phyloP scores from a whole-genome alignment of 2,888 invertebrate genomes.

The Portevinia maculata region DNA sequence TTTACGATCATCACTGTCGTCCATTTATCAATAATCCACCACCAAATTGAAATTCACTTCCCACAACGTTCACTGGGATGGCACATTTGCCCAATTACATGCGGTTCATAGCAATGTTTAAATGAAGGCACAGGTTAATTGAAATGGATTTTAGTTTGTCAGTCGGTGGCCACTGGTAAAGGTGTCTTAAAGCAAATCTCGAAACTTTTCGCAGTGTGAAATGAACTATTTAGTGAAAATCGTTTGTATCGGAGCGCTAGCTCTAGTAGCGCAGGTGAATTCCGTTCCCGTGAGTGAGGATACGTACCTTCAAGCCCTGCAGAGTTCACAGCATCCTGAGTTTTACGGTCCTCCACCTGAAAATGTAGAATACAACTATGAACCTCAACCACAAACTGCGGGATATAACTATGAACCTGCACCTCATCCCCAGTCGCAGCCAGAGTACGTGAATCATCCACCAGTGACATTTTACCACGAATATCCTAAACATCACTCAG shows the following conservation, averaged over 20 bases:
- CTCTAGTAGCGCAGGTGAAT: constrained; percentile 1
- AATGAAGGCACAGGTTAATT: constrained; percentile 62
- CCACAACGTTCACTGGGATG: constrained; percentile 42
- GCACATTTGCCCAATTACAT: constrained; percentile 69
- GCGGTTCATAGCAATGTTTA: constrained; percentile 57
- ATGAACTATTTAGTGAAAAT: constrained; percentile 49
- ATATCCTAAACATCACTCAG: constrained; percentile 80
- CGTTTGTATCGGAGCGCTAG: constrained; percentile 42
- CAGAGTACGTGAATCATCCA: constrained; percentile 77
- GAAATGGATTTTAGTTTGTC: constrained; percentile 65
- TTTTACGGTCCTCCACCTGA: constrained; percentile 44
- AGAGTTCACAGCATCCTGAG: constrained; percentile 77
- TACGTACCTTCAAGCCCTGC: constrained; percentile 79
- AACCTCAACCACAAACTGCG: constrained; percentile 81
- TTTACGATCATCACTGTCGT: constrained; percentile 5
- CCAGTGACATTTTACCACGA: constrained; percentile 54
- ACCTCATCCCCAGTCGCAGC: constrained; percentile 82
- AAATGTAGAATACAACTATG: constrained; percentile 52
- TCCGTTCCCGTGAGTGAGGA: constrained; percentile 74
- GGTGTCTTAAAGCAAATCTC: constrained; percentile 56
- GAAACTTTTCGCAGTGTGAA: constrained; percentile 11
- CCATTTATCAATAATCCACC: constrained; percentile 50
- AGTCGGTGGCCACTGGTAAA: constrained; percentile 71
- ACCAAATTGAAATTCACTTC: constrained; percentile 65
- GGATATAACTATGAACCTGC: constrained; percentile 84